These are phyloP conservation scores for Xenentodon cancila DNA, from an alignment of 2,797 vertebrate genomes.

Conservation along the genomic window DNA sequence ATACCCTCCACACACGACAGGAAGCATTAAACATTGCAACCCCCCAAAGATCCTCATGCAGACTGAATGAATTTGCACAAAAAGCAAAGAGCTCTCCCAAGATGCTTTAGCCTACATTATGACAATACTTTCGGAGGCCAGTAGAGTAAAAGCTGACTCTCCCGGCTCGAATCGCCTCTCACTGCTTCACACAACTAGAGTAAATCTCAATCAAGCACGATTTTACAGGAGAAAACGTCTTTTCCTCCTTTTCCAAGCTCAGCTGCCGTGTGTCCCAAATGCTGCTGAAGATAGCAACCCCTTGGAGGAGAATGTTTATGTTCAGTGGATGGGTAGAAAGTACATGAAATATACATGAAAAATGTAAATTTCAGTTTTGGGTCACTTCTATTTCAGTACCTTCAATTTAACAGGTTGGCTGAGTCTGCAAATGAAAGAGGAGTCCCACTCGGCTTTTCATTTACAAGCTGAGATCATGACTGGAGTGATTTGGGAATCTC, in stretches of 20 bases:
- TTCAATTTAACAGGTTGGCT: constrained; percentile 7
- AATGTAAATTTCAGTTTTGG: constrained; percentile 34
- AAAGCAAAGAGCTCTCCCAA: constrained; percentile 46
- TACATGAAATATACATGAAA: constrained; percentile 12
- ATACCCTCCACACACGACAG: constrained; percentile 2
- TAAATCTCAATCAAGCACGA: constrained; percentile 47
- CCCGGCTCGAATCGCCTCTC: not conserved
- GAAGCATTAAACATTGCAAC: constrained; percentile 8
- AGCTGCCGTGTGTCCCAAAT: constrained; percentile 12
- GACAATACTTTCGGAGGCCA: constrained; percentile 48
- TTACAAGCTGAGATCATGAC: too few relatives aligned
- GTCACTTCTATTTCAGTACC: constrained; percentile 12
- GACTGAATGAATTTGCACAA: constrained; percentile 62
- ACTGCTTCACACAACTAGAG: constrained; percentile 68
- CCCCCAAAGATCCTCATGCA: constrained; percentile 36
- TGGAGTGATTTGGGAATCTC: too few relatives aligned
- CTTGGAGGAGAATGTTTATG: constrained; percentile 23
- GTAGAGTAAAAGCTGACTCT: constrained; percentile 20
- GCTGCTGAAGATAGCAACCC: not conserved
- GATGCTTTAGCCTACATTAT: constrained; percentile 65
- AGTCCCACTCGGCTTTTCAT: too few relatives aligned
- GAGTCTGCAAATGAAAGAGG: not conserved
- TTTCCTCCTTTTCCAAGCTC: constrained; percentile 16
- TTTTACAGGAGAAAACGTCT: constrained; percentile 1
- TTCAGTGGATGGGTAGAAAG: constrained; percentile 38